phyloP scores from a whole-genome alignment of 2,797 vertebrate genomes.

The Typhlichthys eigenmanni region DNA sequence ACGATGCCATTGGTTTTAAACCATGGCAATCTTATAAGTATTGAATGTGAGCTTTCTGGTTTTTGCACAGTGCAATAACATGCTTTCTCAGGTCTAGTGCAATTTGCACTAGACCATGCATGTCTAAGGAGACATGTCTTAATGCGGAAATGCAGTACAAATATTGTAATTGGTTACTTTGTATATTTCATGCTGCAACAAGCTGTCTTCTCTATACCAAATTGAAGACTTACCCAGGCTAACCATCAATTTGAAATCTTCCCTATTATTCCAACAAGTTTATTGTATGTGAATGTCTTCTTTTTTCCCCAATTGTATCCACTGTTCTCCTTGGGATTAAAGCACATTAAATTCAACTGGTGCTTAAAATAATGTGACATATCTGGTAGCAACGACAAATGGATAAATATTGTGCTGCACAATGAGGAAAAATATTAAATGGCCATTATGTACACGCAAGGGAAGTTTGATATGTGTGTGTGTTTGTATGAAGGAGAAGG shows the following conservation, averaged over 20 bases:
- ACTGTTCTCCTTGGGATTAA: neutral
- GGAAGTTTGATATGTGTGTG: conserved; percentile 10
- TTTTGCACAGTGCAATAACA: neutral
- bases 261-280: neutral
- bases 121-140: conserved; percentile 11
- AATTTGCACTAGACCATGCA: conserved; percentile 1
- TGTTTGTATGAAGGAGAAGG: neutral
- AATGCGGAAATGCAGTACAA: neutral
- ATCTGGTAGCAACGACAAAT: conserved; percentile 14
- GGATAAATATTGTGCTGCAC: neutral
- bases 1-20: too few relatives aligned
- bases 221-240: conserved; percentile 8
- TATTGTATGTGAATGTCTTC: neutral
- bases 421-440: conserved; percentile 23
- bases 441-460: too few relatives aligned
- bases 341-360: neutral
- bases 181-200: neutral
- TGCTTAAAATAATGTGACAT: neutral
- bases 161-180: neutral
- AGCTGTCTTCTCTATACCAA: neutral
- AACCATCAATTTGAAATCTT: neutral
- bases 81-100: too few relatives aligned
- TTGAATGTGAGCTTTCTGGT: conserved; percentile 8
- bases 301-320: neutral
- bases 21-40: neutral